Conservation (phyloP, 2,888 invertebrate genomes). For the Dastarcus helophoroides region DNA sequence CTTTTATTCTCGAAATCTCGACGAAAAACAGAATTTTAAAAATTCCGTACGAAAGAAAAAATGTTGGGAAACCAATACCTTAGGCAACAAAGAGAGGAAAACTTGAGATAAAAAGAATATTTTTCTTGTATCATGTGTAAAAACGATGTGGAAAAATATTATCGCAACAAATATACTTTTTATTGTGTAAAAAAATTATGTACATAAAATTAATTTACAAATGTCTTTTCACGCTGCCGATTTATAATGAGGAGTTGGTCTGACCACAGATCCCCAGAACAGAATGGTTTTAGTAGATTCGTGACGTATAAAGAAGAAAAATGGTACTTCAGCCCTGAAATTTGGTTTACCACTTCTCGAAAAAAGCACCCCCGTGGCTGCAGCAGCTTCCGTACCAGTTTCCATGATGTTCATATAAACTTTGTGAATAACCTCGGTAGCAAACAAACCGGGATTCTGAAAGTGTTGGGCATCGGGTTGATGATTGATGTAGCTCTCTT, state of each 20-base stretch:
- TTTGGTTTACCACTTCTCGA: slow-evolving; percentile 43
- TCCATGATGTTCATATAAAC: slow-evolving; percentile 55
- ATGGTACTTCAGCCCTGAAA: slow-evolving; percentile 55
- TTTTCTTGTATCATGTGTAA: too few relatives aligned
- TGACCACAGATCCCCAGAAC: slow-evolving; percentile 59
- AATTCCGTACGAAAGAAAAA: too few relatives aligned
- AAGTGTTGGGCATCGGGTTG: slow-evolving; percentile 39
- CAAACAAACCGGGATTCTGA: slow-evolving; percentile 49
- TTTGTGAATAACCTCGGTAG: slow-evolving; percentile 53
- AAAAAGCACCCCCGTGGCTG: slow-evolving; percentile 48
- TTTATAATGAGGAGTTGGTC: slow-evolving; percentile 40
- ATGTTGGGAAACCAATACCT: too few relatives aligned
- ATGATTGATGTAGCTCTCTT: slow-evolving; percentile 23
- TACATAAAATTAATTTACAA: too few relatives aligned
- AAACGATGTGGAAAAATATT: too few relatives aligned
- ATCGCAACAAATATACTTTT: too few relatives aligned
- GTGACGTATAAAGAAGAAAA: slow-evolving; percentile 62
- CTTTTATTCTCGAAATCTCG: too few relatives aligned
- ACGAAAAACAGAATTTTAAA: too few relatives aligned
- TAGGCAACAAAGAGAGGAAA: too few relatives aligned
- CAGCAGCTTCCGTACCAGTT: slow-evolving; percentile 59
- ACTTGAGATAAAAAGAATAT: too few relatives aligned
- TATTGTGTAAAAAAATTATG: too few relatives aligned
- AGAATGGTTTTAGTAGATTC: slow-evolving; percentile 52
- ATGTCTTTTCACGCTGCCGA: too few relatives aligned